phyloP scores from a whole-genome alignment of 2,888 invertebrate species.

The Spatulosminthurus flaviceps region DNA sequence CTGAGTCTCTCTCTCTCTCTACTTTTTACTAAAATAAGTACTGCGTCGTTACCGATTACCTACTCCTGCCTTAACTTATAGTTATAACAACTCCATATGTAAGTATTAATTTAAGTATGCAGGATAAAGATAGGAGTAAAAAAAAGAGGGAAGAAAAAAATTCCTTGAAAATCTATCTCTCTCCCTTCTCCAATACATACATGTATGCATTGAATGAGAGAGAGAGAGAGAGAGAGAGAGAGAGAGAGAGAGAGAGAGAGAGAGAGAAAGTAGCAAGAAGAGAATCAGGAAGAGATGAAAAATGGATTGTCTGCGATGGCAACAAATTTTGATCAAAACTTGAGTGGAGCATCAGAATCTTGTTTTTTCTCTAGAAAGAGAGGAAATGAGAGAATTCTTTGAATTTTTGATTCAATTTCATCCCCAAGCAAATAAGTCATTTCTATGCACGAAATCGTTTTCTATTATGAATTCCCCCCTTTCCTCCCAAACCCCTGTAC shows the following conservation, averaged over 20 bases:
- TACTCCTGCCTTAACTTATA: background rate
- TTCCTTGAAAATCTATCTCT: background rate
- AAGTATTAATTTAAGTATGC: constrained; percentile 34
- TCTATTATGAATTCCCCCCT: constrained; percentile 61
- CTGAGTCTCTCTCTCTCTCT: constrained; percentile 9
- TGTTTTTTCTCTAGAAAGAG: constrained; percentile 53
- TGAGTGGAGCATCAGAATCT: constrained; percentile 55
- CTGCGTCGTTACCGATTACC: constrained; percentile 37
- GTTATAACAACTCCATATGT: background rate
- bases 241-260: background rate
- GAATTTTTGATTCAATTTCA: constrained; percentile 64
- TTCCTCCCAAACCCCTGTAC: background rate
- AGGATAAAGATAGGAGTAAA: background rate
- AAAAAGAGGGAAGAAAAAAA: background rate
- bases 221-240: constrained; percentile 13
- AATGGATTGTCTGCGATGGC: constrained; percentile 60
- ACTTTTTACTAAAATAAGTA: constrained; percentile 34
- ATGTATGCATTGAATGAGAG: background rate
- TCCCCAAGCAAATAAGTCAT: constrained; percentile 63
- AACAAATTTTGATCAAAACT: constrained; percentile 57
- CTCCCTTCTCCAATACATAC: background rate
- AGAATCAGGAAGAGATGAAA: constrained; percentile 51
- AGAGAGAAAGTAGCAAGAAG: constrained; percentile 23
- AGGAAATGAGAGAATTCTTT: constrained; percentile 64
- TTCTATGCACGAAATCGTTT: constrained; percentile 64